Evolutionary conservation across 2,888 invertebrate species (phyloP).

Genomic region (Eristalis tenax): DNA sequence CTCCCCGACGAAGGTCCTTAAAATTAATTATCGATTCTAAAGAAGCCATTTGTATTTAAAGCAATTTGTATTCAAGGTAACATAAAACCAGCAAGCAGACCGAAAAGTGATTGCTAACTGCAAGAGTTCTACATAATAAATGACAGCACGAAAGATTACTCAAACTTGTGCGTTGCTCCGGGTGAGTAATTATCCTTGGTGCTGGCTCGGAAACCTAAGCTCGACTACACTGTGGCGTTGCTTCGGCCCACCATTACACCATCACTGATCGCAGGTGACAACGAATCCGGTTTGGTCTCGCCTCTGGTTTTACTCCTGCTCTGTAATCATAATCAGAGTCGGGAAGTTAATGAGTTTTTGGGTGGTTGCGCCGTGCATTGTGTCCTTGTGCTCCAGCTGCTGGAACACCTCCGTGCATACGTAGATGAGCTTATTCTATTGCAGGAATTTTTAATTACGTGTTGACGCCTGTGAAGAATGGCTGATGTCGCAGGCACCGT

Average conservation of each 20-base stretch:
- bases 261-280: conserved; percentile 51
- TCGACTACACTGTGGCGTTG: conserved; percentile 33
- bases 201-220: conserved; percentile 47
- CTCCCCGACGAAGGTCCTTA: not conserved
- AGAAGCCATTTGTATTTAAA: conserved; percentile 12
- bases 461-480: not conserved
- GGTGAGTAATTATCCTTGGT: conserved; percentile 61
- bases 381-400: too few species aligned
- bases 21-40: conserved; percentile 48
- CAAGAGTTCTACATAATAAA: conserved; percentile 57
- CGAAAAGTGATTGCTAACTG: conserved; percentile 44
- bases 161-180: conserved; percentile 53
- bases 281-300: conserved; percentile 37
- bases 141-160: conserved; percentile 61
- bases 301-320: conserved; percentile 10
- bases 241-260: conserved; percentile 8
- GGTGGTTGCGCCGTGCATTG: conserved; percentile 11
- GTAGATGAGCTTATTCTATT: conserved; percentile 31
- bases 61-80: conserved; percentile 59
- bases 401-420: not conserved
- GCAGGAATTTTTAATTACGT: conserved; percentile 56
- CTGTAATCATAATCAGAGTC: conserved; percentile 63
- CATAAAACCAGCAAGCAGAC: conserved; percentile 43
- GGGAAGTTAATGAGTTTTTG: conserved; percentile 67
- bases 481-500: not conserved